Evolutionary conservation across 2,888 invertebrate genomes (phyloP), one percentile per base, ranked within the genome.

Genomic region (Aleiodes alternator): DNA sequence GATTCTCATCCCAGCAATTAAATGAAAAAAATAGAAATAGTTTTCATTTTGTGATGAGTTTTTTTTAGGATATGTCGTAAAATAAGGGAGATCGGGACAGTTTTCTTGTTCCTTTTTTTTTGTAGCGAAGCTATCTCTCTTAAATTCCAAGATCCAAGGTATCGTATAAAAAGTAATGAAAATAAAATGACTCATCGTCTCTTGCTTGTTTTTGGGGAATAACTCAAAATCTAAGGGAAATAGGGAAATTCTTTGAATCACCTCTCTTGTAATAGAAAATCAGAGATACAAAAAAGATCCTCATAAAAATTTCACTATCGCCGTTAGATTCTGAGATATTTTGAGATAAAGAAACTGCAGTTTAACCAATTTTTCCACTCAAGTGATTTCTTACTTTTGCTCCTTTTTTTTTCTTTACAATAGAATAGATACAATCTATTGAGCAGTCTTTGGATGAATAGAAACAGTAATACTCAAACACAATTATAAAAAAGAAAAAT

Each of bases 371-470:
- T 55, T 55, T 55, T 55, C 55, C 14, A n/a, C 14, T 55, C 55
- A 38, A 59, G n/a, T 12, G 31, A 31, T 7, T 29, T 31, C 12
- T 59, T 29, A 59, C n/a, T 59, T 14, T 34, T 31, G 11, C 34
- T 34, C 6, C 57, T 66, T 48, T 43, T 38, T n/a, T 23, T 73
- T 55, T 12, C 14, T 43, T 56, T 48, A 51, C 31, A n/a, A 43
- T 56, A 11, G 43, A 11, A 70, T 57, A 11, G 12, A 31, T 77
- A 16, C 56, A 50, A 50, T 69, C 71, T 57, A 76, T 57, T 68
- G 59, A 75, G 66, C 75, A 75, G 72, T 72, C 75, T 72, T 72
- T 59, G 69, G 61, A 34, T 68, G 34, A 72, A 69, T 59, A 61
- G 57, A 16, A 16, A 72, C 68, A 34, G 50, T 73, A 48, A 50